phyloP scores from a whole-genome alignment of 2,888 invertebrate genomes.

The Cyaniris semiargus region DNA sequence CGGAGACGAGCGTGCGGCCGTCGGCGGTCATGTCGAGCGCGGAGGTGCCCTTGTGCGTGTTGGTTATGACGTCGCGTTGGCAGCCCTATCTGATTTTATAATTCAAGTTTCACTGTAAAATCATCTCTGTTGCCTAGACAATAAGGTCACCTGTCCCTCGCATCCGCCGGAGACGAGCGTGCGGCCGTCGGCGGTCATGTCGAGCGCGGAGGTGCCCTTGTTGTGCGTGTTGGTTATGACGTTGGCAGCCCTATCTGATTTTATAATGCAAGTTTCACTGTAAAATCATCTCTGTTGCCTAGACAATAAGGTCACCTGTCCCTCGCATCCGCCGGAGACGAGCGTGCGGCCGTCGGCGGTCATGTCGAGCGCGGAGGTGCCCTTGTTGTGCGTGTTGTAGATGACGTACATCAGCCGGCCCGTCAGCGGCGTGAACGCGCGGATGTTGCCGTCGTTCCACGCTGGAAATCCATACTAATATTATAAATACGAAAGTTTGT shows the following conservation, averaged over 20 bases:
- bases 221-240: slow-evolving; percentile 93
- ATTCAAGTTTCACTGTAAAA: no score
- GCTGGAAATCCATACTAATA: no score
- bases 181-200: slow-evolving; percentile 84
- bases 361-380: slow-evolving; percentile 90
- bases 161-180: slow-evolving; percentile 93
- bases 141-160: slow-evolving; percentile 87
- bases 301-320: slow-evolving; percentile 81
- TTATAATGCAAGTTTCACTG: no score
- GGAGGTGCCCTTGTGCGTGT: slow-evolving; percentile 94
- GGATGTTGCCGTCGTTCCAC: slow-evolving; percentile 91
- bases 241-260: slow-evolving; percentile 48
- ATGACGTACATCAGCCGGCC: slow-evolving; percentile 91
- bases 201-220: slow-evolving; percentile 91
- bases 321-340: slow-evolving; percentile 94
- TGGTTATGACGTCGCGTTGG: slow-evolving; percentile 86
- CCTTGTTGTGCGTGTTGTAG: slow-evolving; percentile 93
- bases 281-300: no score
- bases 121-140: background rate
- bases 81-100: no score
- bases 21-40: slow-evolving; percentile 87
- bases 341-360: slow-evolving; percentile 85
- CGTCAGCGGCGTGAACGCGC: slow-evolving; percentile 90
- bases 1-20: slow-evolving; percentile 88
- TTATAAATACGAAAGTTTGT: no score